These are phyloP conservation scores for Elephantulus edwardii DNA, from an alignment of 2,113 vertebrate species.

Conservation along the genomic window DNA sequence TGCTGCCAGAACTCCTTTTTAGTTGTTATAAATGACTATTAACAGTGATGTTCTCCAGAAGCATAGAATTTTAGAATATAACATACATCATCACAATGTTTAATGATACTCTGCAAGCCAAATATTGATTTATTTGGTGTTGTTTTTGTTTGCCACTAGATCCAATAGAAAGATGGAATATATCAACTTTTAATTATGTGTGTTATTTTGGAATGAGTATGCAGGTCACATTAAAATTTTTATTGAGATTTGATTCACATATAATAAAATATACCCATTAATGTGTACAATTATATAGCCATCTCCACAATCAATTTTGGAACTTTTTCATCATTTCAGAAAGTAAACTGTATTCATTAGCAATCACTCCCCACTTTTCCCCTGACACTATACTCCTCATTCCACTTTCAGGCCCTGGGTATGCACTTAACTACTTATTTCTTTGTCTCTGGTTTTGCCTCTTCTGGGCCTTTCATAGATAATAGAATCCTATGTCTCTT, in stretches of 20 bases:
- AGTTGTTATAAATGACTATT: no score
- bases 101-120: no score
- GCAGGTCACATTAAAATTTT: neutral
- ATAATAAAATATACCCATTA: neutral
- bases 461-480: conserved; percentile 32
- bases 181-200: conserved; percentile 34
- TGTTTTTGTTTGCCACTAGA: no score
- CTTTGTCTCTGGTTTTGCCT: conserved; percentile 22
- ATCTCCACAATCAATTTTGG: no score
- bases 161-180: neutral
- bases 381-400: no score
- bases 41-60: no score
- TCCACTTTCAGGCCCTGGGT: neutral
- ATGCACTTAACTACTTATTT: conserved; percentile 26
- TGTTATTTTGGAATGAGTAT: neutral
- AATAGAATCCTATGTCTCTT: neutral
- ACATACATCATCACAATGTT: no score
- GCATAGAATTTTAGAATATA: no score
- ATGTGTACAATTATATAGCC: conserved; percentile 21
- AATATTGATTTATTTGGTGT: no score
- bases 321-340: neutral
- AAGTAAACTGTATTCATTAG: neutral
- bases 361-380: neutral
- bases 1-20: no score
- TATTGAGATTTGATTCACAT: neutral